Evolutionary conservation across 2,888 invertebrate genomes (phyloP).

Genomic region (Lasioglossum pauxillum): DNA sequence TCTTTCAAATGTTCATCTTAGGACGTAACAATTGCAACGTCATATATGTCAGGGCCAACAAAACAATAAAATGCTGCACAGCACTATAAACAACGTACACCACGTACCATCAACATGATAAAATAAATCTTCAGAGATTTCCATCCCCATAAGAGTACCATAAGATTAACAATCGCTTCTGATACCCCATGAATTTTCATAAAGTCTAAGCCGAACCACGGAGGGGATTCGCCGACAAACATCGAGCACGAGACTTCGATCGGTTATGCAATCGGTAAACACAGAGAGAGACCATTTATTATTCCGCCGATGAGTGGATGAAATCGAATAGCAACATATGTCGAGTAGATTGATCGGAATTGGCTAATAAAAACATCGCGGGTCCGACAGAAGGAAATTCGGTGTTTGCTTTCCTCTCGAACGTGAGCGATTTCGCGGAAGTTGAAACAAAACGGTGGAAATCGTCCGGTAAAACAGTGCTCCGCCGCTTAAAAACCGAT

Average conservation of each 20-base stretch:
- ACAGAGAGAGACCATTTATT: neutral
- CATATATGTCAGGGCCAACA: too few species aligned
- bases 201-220: neutral
- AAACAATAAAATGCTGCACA: neutral
- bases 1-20: too few species aligned
- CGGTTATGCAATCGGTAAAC: neutral
- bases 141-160: neutral
- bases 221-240: neutral
- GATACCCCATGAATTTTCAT: neutral
- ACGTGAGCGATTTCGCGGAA: slow-evolving; percentile 2
- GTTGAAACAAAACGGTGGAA: neutral
- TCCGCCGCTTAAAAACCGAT: slow-evolving; percentile 22
- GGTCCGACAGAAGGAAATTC: neutral
- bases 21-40: neutral
- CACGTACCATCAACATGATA: neutral
- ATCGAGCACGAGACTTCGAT: neutral
- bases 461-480: neutral
- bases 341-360: neutral
- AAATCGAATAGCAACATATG: neutral
- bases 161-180: neutral
- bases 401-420: neutral
- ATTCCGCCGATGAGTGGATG: neutral
- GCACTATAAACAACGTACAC: neutral
- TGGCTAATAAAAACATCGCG: neutral
- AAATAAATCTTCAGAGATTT: neutral